A percentile compares a stretch with the other conserved stretches of the same genome.
Conservation (phyloP, 2,113 vertebrate genomes). For the Mustela lutreola region DNA sequence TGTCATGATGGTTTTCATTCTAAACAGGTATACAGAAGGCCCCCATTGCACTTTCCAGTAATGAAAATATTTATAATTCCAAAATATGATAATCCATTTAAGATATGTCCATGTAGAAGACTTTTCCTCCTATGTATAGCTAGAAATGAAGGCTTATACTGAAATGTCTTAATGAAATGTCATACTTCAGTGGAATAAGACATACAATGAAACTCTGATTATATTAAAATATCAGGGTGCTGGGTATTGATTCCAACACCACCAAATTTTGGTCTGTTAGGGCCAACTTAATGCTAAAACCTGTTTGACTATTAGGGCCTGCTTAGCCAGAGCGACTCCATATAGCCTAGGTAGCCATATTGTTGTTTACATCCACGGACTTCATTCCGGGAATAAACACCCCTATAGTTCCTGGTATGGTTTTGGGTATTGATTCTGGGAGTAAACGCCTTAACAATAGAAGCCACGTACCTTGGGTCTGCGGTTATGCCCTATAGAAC, state of each 20-base stretch:
- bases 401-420: too few species aligned
- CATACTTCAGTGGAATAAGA: conserved; percentile 78
- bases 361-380: too few species aligned
- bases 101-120: conserved; percentile 89
- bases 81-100: conserved; percentile 94
- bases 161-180: conserved; percentile 85
- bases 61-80: conserved; percentile 93
- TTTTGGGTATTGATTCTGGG: too few species aligned
- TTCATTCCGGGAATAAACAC: too few species aligned
- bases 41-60: conserved; percentile 94
- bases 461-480: too few species aligned
- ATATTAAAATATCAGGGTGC: conserved; percentile 83
- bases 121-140: conserved; percentile 88
- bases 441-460: too few species aligned
- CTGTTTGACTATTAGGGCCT: too few species aligned
- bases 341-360: too few species aligned
- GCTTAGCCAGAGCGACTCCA: too few species aligned
- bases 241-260: conserved; percentile 90
- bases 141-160: conserved; percentile 84
- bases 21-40: conserved; percentile 94
- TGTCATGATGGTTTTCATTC: conserved; percentile 95
- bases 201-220: conserved; percentile 83
- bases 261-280: conserved; percentile 81
- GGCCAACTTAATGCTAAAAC: too few species aligned
- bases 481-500: too few species aligned